phyloP scores from a whole-genome alignment of 2,888 invertebrate species.

The Eupsilia transversa region DNA sequence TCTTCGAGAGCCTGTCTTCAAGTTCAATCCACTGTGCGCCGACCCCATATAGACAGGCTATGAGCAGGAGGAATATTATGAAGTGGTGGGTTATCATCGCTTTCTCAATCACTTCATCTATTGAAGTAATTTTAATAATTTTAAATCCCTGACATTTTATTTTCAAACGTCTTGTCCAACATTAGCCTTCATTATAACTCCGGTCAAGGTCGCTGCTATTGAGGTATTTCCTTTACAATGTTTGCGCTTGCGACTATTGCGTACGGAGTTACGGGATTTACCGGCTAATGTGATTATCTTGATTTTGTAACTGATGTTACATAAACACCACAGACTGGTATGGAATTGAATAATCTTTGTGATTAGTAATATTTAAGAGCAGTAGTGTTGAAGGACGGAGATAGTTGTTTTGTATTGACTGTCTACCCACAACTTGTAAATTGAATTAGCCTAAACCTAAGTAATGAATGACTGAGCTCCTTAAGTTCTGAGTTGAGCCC shows the following conservation, averaged over 20 bases:
- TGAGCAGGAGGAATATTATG: background rate
- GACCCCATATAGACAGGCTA: background rate
- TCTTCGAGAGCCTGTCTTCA: no score
- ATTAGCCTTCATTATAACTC: constrained; percentile 44
- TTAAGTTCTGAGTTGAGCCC: no score
- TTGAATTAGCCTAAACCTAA: background rate
- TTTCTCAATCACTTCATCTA: background rate
- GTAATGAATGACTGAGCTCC: no score
- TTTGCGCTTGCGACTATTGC: constrained; percentile 14
- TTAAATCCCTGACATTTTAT: constrained; percentile 18
- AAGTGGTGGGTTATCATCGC: background rate
- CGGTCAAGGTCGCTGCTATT: constrained; percentile 48
- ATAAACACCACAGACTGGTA: constrained; percentile 15
- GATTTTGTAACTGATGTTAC: constrained; percentile 26
- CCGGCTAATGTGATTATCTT: constrained; percentile 21
- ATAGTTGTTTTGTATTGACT: constrained; percentile 35
- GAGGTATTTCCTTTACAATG: constrained; percentile 34
- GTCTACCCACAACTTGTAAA: constrained; percentile 4
- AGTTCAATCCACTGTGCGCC: no score
- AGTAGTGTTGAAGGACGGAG: constrained; percentile 19
- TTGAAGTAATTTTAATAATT: background rate
- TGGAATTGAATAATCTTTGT: constrained; percentile 11
- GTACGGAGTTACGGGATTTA: constrained; percentile 22
- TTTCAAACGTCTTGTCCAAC: constrained; percentile 5
- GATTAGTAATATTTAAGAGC: constrained; percentile 7